These are phyloP conservation scores for Dysdera silvatica DNA, from an alignment of 1,140 invertebrate genomes.

Conservation along the genomic window DNA sequence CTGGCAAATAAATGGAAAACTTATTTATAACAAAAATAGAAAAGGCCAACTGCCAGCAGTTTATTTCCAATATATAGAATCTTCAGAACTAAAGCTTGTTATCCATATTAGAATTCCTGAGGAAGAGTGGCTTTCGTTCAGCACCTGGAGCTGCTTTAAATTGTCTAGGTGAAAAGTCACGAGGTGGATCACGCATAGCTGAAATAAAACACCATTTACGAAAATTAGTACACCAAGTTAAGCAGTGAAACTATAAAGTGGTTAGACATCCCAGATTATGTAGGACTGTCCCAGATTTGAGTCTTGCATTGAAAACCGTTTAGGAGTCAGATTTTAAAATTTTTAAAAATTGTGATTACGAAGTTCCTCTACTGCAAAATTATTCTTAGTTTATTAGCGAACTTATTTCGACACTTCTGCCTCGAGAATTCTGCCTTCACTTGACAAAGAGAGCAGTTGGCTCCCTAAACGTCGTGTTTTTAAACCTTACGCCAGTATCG, in stretches of 20 bases:
- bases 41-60: too few relatives aligned
- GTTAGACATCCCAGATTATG: not conserved
- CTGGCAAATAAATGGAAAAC: too few relatives aligned
- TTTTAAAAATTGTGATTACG: not conserved
- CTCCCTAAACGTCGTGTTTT: too few relatives aligned
- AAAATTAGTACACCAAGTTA: too few relatives aligned
- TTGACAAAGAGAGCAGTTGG: too few relatives aligned
- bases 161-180: not conserved
- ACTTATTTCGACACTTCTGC: too few relatives aligned
- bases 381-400: too few relatives aligned
- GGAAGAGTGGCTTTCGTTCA: not conserved
- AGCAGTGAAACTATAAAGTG: not conserved
- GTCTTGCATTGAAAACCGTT: not conserved
- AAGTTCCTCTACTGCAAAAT: not conserved
- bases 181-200: conserved; percentile 10
- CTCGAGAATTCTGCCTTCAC: too few relatives aligned
- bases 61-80: too few relatives aligned
- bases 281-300: not conserved
- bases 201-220: not conserved
- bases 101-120: not conserved
- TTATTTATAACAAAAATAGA: too few relatives aligned
- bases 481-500: too few relatives aligned
- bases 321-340: not conserved
- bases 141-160: conserved; percentile 24
- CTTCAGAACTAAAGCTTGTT: too few relatives aligned